Conservation (phyloP, 2,888 invertebrate species). For the Tenthredo amoena region DNA sequence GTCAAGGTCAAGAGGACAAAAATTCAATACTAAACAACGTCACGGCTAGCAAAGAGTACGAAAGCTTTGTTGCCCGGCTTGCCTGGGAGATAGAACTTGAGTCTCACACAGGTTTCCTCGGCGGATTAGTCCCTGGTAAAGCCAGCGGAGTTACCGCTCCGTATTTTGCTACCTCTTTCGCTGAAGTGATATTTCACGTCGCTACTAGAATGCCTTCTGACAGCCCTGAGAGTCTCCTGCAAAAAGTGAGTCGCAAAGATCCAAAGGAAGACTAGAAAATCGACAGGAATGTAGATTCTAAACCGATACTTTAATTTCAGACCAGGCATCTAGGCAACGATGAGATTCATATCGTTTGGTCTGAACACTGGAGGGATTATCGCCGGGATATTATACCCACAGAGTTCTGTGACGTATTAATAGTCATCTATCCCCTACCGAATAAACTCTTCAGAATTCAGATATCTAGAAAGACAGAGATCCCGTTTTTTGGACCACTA, state of each 20-base stretch:
- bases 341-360: constrained; percentile 99
- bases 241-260: constrained; percentile 82
- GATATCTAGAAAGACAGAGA: constrained; percentile 84
- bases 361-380: constrained; percentile 97
- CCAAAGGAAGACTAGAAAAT: neutral
- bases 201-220: constrained; percentile 98
- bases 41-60: constrained; percentile 95
- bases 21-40: constrained; percentile 95
- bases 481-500: constrained; percentile 96
- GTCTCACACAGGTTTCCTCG: constrained; percentile 96
- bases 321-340: constrained; percentile 98
- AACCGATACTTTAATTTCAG: constrained; percentile 76
- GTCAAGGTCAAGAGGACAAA: constrained; percentile 98
- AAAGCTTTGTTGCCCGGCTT: constrained; percentile 88
- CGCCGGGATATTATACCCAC: constrained; percentile 98
- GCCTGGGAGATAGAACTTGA: constrained; percentile 94
- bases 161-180: constrained; percentile 95
- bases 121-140: constrained; percentile 94
- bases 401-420: constrained; percentile 99
- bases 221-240: constrained; percentile 91
- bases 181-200: constrained; percentile 98
- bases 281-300: constrained; percentile 5
- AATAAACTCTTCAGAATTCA: constrained; percentile 93
- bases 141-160: constrained; percentile 96
- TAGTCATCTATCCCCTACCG: constrained; percentile 95